Base-by-base conservation (phyloP, 2,888 invertebrate species). In the Lepidocyrtoides sp. region DNA sequence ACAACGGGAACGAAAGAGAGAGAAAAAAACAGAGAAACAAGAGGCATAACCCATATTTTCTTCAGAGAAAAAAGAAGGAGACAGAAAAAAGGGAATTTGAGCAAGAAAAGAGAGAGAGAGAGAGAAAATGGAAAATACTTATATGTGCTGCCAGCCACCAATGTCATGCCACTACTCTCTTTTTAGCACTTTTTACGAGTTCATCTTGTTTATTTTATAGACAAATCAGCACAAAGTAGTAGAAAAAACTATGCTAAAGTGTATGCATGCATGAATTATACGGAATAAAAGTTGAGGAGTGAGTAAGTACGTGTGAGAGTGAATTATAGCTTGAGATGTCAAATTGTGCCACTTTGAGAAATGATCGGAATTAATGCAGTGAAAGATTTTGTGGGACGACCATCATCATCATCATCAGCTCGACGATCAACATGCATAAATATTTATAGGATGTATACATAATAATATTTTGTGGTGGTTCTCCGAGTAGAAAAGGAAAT, bases 331-430 rank as follows among this genome's bases (percentile, higher is more conserved):
- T 63, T 23, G 23, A 63, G 44, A 83, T 89, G 89, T 89, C 89
- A 89, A 89, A 89, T 89, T 83, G 89, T 89, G 89, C 89, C 89
- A 89, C 89, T 89, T 89, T 89, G 89, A 89, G 83, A 89, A 89
- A 89, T 89, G 89, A 89, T 89, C 83, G 89, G 89, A 83, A 89
- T 89, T 89, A 89, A 89, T 89, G 89, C 89, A 89, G 75, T 89
- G 82, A 89, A 75, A 89, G 89, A 79, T 79, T 79, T 79, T 79
- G 77, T 79, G 77, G 77, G 77, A 79, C 77, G 77, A 54, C 51
- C 54, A 79, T 79, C 77, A 54, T 54, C 77, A 79, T 26, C 54
- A 79, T 44, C 32, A 54, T 54, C 54, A 51, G 20, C 32, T 29
- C 54, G 54, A 51, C 29, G 29, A 79, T 48, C 29, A 79, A 75